phyloP scores from a whole-genome alignment of 35 echinoderm and acorn worm genomes.

The Diadema setosum region DNA sequence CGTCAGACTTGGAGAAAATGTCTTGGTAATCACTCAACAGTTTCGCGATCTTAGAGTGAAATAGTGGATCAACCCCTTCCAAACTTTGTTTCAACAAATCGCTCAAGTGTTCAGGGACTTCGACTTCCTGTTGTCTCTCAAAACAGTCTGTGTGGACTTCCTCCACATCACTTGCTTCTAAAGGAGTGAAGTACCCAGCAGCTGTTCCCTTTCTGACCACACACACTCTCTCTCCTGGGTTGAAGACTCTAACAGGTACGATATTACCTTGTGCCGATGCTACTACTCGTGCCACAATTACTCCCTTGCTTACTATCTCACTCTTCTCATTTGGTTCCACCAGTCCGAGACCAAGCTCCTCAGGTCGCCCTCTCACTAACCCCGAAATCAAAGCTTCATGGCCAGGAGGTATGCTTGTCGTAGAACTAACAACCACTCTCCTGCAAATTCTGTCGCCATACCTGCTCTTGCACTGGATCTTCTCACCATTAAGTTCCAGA shows the following conservation, averaged over 20 bases:
- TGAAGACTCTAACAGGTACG: slow-evolving; percentile 30
- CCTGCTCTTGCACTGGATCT: background rate
- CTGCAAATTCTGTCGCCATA: background rate
- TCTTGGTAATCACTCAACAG: slow-evolving; percentile 1
- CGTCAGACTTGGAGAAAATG: background rate
- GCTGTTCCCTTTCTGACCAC: background rate
- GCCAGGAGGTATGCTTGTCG: background rate
- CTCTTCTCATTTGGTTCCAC: background rate
- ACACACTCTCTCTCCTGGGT: background rate
- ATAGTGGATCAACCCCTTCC: too few species aligned
- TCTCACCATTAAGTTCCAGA: too few species aligned
- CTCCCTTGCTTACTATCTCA: background rate
- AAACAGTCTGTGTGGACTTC: background rate
- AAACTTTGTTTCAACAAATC: too few species aligned
- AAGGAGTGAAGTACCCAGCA: background rate
- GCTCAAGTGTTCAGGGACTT: too few species aligned
- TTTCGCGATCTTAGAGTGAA: background rate
- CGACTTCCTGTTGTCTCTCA: background rate
- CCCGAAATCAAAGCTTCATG: slow-evolving; percentile 5
- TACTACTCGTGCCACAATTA: too few species aligned
- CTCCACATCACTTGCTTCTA: background rate
- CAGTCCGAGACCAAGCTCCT: background rate
- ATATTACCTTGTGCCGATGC: too few species aligned
- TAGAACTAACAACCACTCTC: background rate
- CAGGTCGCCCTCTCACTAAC: background rate